A percentile compares a stretch with the other conserved stretches of the same genome.
These are phyloP conservation scores for Cyclophora punctaria DNA, from an alignment of 2,888 invertebrate species.

Conservation along the genomic window DNA sequence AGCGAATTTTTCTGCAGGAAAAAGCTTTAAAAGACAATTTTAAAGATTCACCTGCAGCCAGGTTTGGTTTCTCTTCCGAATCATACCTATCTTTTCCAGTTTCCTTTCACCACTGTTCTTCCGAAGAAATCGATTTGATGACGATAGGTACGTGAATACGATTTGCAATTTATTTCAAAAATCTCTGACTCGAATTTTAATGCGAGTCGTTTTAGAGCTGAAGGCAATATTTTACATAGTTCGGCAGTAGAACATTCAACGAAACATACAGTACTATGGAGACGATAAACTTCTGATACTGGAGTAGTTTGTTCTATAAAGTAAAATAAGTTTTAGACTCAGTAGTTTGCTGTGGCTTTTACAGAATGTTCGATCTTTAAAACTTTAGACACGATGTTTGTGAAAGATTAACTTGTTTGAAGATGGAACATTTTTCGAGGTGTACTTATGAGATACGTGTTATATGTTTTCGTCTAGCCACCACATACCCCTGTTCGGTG, in stretches of 20 bases:
- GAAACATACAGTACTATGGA: conserved; percentile 31
- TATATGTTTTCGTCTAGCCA: conserved; percentile 72
- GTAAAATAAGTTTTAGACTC: conserved; percentile 13
- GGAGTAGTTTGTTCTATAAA: conserved; percentile 17
- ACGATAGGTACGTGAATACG: conserved; percentile 43
- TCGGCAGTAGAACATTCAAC: conserved; percentile 25
- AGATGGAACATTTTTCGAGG: not conserved
- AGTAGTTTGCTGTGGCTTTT: conserved; percentile 15
- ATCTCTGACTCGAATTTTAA: conserved; percentile 50
- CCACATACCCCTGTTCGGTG: conserved; percentile 88
- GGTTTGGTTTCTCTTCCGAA: conserved; percentile 35
- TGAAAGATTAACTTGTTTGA: not conserved
- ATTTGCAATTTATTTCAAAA: conserved; percentile 50
- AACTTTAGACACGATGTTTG: not conserved
- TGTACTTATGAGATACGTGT: conserved; percentile 4
- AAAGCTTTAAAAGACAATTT: conserved; percentile 35
- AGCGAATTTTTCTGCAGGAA: conserved; percentile 25
- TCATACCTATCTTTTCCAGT: conserved; percentile 41
- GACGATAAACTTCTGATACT: conserved; percentile 14
- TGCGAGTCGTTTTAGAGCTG: conserved; percentile 22
- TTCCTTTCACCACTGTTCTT: conserved; percentile 31
- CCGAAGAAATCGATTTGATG: conserved; percentile 52
- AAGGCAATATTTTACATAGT: conserved; percentile 25
- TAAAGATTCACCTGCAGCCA: conserved; percentile 22
- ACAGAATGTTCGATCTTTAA: conserved; percentile 7